Evolutionary conservation across 1,140 invertebrate species (phyloP).

Genomic region (Dysdera silvatica): DNA sequence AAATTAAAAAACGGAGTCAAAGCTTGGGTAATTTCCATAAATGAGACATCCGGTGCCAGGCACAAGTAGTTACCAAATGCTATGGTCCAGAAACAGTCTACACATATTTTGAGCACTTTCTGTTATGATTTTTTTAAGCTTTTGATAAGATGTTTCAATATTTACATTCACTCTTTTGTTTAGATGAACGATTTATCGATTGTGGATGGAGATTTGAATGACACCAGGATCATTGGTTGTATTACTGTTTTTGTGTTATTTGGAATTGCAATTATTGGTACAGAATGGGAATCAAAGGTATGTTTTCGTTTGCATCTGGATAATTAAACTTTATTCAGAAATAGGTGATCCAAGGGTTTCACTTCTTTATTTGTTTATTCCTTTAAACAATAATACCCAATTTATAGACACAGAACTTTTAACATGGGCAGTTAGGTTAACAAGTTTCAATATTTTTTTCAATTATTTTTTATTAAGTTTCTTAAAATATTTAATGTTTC

Average conservation of each 20-base stretch:
- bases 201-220: conserved; percentile 47
- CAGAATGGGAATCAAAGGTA: conserved; percentile 50
- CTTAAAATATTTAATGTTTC: no score
- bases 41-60: no score
- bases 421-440: no score
- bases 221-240: conserved; percentile 53
- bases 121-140: conserved; percentile 26
- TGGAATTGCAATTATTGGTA: conserved; percentile 76
- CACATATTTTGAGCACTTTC: no score
- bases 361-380: background rate
- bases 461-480: background rate
- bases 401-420: no score
- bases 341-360: background rate
- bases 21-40: no score
- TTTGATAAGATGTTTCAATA: background rate
- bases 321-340: background rate
- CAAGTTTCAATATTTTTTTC: background rate
- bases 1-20: no score
- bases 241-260: conserved; percentile 55
- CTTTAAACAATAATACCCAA: background rate
- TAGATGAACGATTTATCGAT: conserved; percentile 35
- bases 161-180: background rate
- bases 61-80: no score
- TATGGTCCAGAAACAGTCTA: no score
- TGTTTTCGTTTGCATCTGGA: background rate